Evolutionary conservation across 2,888 invertebrate genomes (phyloP), one percentile per base, ranked within the genome.

Genomic region (Psylliodes chrysocephalus): DNA sequence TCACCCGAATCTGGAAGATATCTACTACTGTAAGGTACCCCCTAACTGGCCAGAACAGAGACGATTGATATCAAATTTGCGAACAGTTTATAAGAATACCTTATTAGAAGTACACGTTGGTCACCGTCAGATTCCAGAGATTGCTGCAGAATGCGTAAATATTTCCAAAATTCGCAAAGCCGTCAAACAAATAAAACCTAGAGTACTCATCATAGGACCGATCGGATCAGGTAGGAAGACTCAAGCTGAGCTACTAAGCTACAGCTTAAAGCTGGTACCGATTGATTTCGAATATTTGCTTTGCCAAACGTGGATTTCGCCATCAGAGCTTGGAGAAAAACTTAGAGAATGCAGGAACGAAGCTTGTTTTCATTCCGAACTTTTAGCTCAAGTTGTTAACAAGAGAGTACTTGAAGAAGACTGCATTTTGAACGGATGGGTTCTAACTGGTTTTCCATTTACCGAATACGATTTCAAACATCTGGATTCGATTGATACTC

Each of bases 401-500:
- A 79, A 82, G 72, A 75, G 83, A 62, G 73, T 86, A 42, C 74
- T 84, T 19, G 75, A 81, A 65, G 75, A 85, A 76, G 89, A 89
- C 67, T 89, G 89, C 73, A 73, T 88, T 10, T 83, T 84, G 47
- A 80, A 83, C 38, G 90, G 90, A 0, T 90, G 89, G 88, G 85
- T 90, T 12, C 73, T 90, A 64, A 86, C 85, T 2, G 87, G 86
- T 1, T 90, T 85, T 73, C 89, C 89, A 0, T 83, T 80, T 4
- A 83, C 83, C 0, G 84, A 85, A 0, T 78, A 78, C 0, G 90
- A 90, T 70, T 88, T 90, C 60, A 86, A 87, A 73, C 75, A 84
- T 30, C 75, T 90, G 1, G 89, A 90, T 74, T 82, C 80, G 38
- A 82, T 86, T 71, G 78, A 85, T 12, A 88, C 87, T 1, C 88